A percentile compares a stretch with the other conserved stretches of the same genome.
Evolutionary conservation across 2,113 vertebrate genomes (phyloP).

Genomic region (Toxotes jaculatrix): DNA sequence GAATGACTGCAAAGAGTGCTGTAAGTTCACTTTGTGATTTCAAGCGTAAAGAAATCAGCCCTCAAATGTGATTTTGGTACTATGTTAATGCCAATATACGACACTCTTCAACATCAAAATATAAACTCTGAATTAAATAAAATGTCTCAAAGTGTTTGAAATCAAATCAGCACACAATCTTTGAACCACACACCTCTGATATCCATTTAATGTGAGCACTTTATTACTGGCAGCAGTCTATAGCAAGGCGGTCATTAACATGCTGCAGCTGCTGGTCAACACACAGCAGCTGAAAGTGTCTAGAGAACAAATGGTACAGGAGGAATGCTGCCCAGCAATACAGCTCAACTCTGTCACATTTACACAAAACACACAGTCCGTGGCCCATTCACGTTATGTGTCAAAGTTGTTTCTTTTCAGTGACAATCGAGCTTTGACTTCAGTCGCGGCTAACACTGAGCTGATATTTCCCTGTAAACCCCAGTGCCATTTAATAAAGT

Average conservation of each 20-base stretch:
- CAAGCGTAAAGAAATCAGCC: background rate
- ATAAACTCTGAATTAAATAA: background rate
- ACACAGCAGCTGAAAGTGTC: conserved; percentile 26
- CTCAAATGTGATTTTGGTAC: background rate
- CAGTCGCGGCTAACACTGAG: background rate
- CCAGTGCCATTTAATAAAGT: background rate
- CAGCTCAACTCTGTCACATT: background rate
- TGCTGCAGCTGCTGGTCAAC: conserved; percentile 47
- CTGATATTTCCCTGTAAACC: background rate
- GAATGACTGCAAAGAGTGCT: background rate
- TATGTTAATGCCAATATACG: background rate
- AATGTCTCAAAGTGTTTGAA: background rate
- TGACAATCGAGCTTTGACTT: background rate
- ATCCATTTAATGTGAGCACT: background rate
- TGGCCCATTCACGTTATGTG: background rate
- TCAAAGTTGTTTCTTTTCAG: background rate
- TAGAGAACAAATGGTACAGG: background rate
- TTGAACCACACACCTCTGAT: background rate
- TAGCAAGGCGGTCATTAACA: background rate
- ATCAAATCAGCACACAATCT: background rate
- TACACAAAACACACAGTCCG: background rate
- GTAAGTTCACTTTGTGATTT: background rate
- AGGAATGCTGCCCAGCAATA: conserved; percentile 11
- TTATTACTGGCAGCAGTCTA: background rate
- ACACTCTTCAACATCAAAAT: background rate